Conservation (phyloP, 2,888 invertebrate genomes). For the Torymus aiolomorphi region DNA sequence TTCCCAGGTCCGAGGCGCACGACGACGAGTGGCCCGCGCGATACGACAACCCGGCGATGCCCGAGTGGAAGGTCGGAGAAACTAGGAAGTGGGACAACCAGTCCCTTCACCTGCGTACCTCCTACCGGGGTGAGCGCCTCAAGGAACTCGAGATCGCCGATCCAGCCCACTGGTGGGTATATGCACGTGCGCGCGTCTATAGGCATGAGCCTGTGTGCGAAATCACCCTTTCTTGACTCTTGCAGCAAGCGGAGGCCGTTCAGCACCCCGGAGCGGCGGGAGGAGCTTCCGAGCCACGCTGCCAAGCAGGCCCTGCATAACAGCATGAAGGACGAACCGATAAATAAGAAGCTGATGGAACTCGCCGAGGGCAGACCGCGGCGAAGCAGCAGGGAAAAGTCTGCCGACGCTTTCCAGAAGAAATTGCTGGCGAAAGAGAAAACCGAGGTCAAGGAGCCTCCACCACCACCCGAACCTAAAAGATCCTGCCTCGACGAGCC, state of each 20-base stretch:
- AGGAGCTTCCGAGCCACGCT: constrained; percentile 67
- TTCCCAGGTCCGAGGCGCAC: constrained; percentile 71
- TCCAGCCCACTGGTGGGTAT: constrained; percentile 62
- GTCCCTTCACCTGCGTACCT: constrained; percentile 68
- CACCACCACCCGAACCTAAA: constrained; percentile 65
- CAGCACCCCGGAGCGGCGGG: constrained; percentile 69
- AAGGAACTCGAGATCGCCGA: constrained; percentile 71
- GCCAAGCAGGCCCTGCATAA: constrained; percentile 72
- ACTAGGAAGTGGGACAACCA: constrained; percentile 73
- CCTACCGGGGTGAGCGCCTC: constrained; percentile 71
- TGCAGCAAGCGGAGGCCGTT: constrained; percentile 69
- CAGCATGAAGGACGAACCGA: constrained; percentile 74
- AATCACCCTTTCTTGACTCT: constrained; percentile 11
- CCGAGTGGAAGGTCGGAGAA: constrained; percentile 72
- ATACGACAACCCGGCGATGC: constrained; percentile 69
- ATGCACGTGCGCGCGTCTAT: no score
- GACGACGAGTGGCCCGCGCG: constrained; percentile 72
- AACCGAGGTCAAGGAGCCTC: constrained; percentile 67
- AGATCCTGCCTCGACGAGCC: constrained; percentile 74
- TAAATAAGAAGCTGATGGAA: constrained; percentile 74
- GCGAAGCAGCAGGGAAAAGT: constrained; percentile 71
- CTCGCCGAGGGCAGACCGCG: constrained; percentile 72
- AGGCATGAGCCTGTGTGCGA: no score
- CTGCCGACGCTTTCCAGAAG: constrained; percentile 70
- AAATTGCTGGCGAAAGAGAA: constrained; percentile 71